phyloP scores from a whole-genome alignment of 2,888 invertebrate species.

The Cartodere bifasciata region DNA sequence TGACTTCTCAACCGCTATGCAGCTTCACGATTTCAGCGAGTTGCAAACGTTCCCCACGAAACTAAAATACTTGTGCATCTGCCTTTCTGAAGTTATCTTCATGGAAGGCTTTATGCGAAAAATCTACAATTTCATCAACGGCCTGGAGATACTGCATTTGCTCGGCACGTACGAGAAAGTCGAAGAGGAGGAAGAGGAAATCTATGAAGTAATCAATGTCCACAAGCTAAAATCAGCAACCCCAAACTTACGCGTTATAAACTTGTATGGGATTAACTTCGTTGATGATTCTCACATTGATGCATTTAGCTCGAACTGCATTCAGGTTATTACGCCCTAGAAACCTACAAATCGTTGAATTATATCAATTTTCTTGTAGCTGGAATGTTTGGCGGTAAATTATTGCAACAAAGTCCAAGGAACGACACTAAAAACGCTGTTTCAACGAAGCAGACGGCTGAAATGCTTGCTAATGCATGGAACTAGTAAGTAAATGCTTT shows the following conservation, averaged over 20 bases:
- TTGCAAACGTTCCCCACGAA: conserved; percentile 98
- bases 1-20: conserved; percentile 98
- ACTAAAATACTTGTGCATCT: conserved; percentile 71
- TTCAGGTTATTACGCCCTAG: conserved; percentile 44
- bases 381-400: conserved; percentile 95
- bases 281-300: conserved; percentile 98
- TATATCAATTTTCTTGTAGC: conserved; percentile 38
- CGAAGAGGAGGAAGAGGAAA: conserved; percentile 98
- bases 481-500: conserved; percentile 55
- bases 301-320: conserved; percentile 92
- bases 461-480: conserved; percentile 92
- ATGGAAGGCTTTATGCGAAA: conserved; percentile 99
- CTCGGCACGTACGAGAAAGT: conserved; percentile 97
- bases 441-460: conserved; percentile 85
- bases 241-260: conserved; percentile 93
- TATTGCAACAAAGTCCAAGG: conserved; percentile 96
- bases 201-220: conserved; percentile 97
- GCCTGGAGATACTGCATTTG: conserved; percentile 90
- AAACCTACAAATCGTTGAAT: conserved; percentile 5
- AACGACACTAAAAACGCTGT: conserved; percentile 83
- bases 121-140: conserved; percentile 98
- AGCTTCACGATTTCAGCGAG: conserved; percentile 97
- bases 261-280: conserved; percentile 96
- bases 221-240: conserved; percentile 97
- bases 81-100: conserved; percentile 97